Conservation (phyloP, 1,140 invertebrate genomes). For the Anagrus nilaparvatae region DNA sequence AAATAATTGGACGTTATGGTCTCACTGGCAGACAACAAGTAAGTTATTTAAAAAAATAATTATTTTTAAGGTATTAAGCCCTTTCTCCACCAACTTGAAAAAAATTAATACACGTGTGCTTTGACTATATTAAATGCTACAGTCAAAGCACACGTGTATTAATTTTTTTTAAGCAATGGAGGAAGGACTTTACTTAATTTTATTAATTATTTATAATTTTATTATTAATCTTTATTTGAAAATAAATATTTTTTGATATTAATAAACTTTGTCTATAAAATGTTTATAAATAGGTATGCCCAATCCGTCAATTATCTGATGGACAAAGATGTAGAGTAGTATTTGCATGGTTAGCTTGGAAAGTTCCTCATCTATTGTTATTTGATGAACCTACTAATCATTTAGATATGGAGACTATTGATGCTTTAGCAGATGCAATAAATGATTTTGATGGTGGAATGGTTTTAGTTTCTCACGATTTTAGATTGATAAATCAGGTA, state of each 20-base stretch:
- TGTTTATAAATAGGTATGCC: constrained; percentile 63
- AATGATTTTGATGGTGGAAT: constrained; percentile 97
- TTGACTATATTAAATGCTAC: too few relatives aligned
- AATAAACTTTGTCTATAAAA: not conserved
- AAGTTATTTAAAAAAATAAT: constrained; percentile 6
- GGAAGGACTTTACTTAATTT: too few relatives aligned
- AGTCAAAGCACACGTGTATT: too few relatives aligned
- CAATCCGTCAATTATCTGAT: constrained; percentile 94
- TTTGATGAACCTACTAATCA: constrained; percentile 99
- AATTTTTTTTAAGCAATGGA: too few relatives aligned
- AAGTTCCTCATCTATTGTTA: constrained; percentile 85
- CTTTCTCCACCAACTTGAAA: too few relatives aligned
- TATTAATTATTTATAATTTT: too few relatives aligned
- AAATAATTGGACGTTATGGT: constrained; percentile 97
- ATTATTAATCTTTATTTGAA: too few relatives aligned
- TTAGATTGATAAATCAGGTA: constrained; percentile 96
- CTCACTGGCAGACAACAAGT: constrained; percentile 94
- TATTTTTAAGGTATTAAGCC: too few relatives aligned
- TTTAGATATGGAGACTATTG: constrained; percentile 98
- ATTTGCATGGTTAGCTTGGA: constrained; percentile 95
- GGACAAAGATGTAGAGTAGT: constrained; percentile 97
- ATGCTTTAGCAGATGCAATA: constrained; percentile 94
- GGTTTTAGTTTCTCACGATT: constrained; percentile 96
- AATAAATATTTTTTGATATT: not conserved
- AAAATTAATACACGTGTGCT: too few relatives aligned